Evolutionary conservation across 2,113 vertebrate genomes (phyloP).

Genomic region (Illadopsis cleaveri): DNA sequence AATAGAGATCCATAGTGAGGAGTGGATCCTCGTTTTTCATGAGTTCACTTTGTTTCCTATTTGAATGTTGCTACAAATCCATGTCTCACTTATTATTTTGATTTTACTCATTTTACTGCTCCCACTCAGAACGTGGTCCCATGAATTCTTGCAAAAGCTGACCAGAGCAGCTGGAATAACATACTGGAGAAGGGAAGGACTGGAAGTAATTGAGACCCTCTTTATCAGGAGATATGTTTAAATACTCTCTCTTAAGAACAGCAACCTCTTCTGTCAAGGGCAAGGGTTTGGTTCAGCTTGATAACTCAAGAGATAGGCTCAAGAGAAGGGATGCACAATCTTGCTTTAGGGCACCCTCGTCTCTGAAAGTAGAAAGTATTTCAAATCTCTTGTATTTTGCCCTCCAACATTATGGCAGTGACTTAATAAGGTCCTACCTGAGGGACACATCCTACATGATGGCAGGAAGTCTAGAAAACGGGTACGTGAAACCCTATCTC

Average conservation of each 20-base stretch:
- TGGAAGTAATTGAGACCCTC: neutral
- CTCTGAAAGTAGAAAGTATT: neutral
- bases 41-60: neutral
- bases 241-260: neutral
- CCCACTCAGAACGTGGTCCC: neutral
- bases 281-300: neutral
- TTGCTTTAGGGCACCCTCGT: neutral
- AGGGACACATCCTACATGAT: neutral
- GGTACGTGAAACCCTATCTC: neutral
- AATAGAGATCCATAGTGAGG: neutral
- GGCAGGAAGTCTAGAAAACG: neutral
- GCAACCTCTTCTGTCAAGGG: neutral
- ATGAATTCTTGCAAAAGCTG: neutral
- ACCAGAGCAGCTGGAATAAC: neutral
- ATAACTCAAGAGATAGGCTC: neutral
- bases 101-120: neutral
- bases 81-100: neutral
- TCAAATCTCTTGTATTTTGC: neutral
- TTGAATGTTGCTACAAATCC: neutral
- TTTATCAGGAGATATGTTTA: neutral
- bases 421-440: neutral
- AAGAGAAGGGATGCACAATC: neutral
- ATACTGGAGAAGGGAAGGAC: neutral
- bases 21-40: neutral
- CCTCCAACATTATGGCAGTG: neutral